A percentile compares a stretch with the other conserved stretches of the same genome.
These are phyloP conservation scores for Ommatoiulus sabulosus DNA, from an alignment of 2,888 invertebrate species.

Conservation along the genomic window DNA sequence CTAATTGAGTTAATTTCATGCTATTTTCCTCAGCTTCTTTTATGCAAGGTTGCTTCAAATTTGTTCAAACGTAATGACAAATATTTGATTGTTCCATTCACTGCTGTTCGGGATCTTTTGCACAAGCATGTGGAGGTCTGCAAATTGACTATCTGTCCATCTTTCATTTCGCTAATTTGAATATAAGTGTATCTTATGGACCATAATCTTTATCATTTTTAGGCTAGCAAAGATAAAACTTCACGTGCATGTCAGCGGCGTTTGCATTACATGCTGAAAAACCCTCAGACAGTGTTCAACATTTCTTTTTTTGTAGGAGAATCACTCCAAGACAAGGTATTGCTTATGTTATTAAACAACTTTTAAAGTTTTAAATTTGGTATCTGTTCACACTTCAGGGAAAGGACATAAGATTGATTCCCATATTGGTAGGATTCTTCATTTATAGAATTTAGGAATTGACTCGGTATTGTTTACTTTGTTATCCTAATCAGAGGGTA, in stretches of 20 bases:
- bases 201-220: constrained; percentile 6
- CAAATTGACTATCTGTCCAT: not conserved
- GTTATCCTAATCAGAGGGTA: too few relatives aligned
- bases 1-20: not conserved
- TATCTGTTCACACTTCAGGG: too few relatives aligned
- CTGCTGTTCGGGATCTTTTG: constrained; percentile 65
- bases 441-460: too few relatives aligned
- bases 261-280: constrained; percentile 74
- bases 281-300: constrained; percentile 73
- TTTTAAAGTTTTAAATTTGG: too few relatives aligned
- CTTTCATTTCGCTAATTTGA: not conserved
- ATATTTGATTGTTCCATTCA: constrained; percentile 64
- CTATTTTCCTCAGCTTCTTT: constrained; percentile 69
- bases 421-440: too few relatives aligned
- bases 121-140: constrained; percentile 63
- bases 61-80: constrained; percentile 70
- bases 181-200: not conserved
- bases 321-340: constrained; percentile 72
- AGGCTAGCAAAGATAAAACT: constrained; percentile 75
- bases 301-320: constrained; percentile 75
- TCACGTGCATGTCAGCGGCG: constrained; percentile 77
- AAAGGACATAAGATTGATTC: too few relatives aligned
- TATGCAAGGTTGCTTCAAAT: constrained; percentile 76
- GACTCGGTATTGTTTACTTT: too few relatives aligned
- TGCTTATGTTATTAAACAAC: too few relatives aligned